phyloP scores from a whole-genome alignment of 1,140 invertebrate genomes.

The Charaxes varanes region DNA sequence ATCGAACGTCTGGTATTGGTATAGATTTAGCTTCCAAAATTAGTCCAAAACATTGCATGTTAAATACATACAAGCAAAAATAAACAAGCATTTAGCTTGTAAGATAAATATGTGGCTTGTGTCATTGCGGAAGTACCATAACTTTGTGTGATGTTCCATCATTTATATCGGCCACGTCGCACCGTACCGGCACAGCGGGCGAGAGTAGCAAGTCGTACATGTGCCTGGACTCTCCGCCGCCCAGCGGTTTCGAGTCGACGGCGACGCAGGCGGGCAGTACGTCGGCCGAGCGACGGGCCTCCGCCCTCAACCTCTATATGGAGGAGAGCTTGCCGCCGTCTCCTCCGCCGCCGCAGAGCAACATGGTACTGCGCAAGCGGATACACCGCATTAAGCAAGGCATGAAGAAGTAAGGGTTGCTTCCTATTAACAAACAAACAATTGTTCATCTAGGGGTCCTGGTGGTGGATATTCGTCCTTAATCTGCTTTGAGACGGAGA shows the following conservation, averaged over 20 bases:
- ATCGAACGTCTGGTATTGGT: too few species aligned
- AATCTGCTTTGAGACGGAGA: too few species aligned
- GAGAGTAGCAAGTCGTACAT: constrained; percentile 79
- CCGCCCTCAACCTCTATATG: constrained; percentile 65
- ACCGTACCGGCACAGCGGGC: constrained; percentile 73
- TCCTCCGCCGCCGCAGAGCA: constrained; percentile 82
- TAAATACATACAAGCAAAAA: too few species aligned
- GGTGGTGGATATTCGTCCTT: too few species aligned
- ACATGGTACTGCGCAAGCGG: constrained; percentile 88
- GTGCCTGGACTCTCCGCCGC: constrained; percentile 77
- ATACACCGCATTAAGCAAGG: constrained; percentile 91
- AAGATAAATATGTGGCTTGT: too few species aligned
- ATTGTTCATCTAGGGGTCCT: too few species aligned
- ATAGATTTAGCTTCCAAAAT: too few species aligned
- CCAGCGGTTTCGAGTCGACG: constrained; percentile 65
- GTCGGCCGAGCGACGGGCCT: constrained; percentile 58
- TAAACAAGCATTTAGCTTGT: too few species aligned
- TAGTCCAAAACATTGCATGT: too few species aligned
- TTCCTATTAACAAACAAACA: not conserved
- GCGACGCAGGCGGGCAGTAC: constrained; percentile 55
- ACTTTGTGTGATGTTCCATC: too few species aligned
- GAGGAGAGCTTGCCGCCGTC: constrained; percentile 75
- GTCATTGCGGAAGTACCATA: too few species aligned
- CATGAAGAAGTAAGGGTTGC: constrained; percentile 81
- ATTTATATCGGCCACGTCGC: too few species aligned